Evolutionary conservation across 2,888 invertebrate species (phyloP).

Genomic region (Cataglyphis albicans): DNA sequence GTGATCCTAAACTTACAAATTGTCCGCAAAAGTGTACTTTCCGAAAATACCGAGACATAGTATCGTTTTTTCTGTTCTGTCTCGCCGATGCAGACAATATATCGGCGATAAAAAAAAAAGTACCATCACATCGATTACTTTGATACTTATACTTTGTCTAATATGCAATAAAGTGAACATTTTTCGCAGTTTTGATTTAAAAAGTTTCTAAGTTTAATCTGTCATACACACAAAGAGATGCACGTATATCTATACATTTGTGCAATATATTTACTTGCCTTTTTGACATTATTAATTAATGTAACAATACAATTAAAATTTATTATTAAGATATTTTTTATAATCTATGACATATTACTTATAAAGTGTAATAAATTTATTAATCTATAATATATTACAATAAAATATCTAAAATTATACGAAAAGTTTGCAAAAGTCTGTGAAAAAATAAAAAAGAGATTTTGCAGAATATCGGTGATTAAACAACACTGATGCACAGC

Average conservation of each 20-base stretch:
- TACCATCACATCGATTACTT: background rate
- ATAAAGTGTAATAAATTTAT: background rate
- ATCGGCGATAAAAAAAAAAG: background rate
- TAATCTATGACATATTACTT: background rate
- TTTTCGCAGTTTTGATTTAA: background rate
- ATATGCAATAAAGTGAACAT: background rate
- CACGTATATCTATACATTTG: background rate
- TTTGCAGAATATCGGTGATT: background rate
- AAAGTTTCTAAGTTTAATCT: background rate
- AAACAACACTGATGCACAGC: background rate
- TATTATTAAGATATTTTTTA: background rate
- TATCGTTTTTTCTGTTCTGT: background rate
- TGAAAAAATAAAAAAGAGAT: background rate
- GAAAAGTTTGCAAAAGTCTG: background rate
- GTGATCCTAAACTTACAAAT: slow-evolving; percentile 40
- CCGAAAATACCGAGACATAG: background rate
- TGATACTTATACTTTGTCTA: background rate
- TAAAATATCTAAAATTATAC: background rate
- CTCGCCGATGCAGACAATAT: background rate
- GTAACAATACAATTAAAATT: background rate
- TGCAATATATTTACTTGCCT: background rate
- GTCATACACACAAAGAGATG: background rate
- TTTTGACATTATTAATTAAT: background rate
- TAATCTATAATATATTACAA: background rate
- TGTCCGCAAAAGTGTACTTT: slow-evolving; percentile 16